Conservation (phyloP, 2,888 invertebrate species). For the Clusia tigrina region DNA sequence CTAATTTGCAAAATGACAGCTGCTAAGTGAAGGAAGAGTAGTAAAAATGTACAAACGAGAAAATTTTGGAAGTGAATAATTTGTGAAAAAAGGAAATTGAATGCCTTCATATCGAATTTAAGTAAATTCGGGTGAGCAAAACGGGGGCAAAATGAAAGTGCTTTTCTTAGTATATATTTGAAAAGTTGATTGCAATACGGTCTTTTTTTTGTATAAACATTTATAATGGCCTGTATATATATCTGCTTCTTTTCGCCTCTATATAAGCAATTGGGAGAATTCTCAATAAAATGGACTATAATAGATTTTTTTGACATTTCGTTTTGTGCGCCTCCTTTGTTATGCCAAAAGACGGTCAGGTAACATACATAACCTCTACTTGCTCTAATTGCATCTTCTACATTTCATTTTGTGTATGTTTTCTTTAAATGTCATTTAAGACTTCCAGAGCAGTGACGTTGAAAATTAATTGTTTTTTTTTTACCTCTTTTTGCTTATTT, state of each 20-base stretch:
- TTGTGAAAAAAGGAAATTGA: background rate
- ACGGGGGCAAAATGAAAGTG: background rate
- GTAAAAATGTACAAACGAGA: background rate
- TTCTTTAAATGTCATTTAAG: background rate
- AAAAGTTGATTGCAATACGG: background rate
- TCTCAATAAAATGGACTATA: background rate
- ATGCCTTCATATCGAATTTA: background rate
- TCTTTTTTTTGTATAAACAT: background rate
- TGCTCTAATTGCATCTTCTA: background rate
- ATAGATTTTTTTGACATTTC: conserved; percentile 7
- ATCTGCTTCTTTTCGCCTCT: background rate
- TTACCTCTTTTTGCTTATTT: too few species aligned
- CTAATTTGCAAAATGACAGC: conserved; percentile 2
- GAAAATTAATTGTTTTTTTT: too few species aligned
- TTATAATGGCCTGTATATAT: background rate
- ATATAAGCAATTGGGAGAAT: background rate
- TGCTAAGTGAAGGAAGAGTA: conserved; percentile 4
- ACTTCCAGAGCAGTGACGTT: too few species aligned
- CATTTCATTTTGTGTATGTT: background rate
- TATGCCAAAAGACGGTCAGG: background rate
- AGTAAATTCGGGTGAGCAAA: background rate
- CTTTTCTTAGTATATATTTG: background rate
- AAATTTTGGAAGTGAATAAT: background rate
- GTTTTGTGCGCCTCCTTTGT: background rate
- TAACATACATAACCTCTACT: conserved; percentile 6